phyloP scores from a whole-genome alignment of 2,797 vertebrate species.

The Aplochiton taeniatus region DNA sequence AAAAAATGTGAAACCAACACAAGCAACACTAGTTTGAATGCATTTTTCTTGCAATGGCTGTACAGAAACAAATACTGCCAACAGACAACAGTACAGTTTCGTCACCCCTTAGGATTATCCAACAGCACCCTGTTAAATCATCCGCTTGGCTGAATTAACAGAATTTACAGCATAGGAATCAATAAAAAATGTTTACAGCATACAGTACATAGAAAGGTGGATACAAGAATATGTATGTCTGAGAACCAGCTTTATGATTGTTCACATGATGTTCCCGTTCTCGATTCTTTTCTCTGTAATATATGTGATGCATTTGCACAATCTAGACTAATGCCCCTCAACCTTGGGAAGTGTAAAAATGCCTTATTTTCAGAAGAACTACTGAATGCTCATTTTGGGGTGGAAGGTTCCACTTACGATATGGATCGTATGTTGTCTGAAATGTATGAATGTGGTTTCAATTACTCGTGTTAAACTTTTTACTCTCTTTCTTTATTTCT shows the following conservation, averaged over 20 bases:
- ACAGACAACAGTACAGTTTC: slow-evolving; percentile 83
- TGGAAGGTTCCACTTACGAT: slow-evolving; percentile 62
- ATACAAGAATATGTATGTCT: slow-evolving; percentile 55
- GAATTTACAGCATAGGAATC: slow-evolving; percentile 56
- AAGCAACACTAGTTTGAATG: slow-evolving; percentile 56
- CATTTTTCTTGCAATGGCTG: slow-evolving; percentile 76
- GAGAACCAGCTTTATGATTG: slow-evolving; percentile 38
- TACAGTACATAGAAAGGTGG: slow-evolving; percentile 59
- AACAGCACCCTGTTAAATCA: slow-evolving; percentile 60
- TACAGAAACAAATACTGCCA: slow-evolving; percentile 94
- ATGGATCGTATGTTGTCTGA: slow-evolving; percentile 65
- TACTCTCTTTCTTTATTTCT: slow-evolving; percentile 25
- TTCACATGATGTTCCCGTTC: slow-evolving; percentile 45
- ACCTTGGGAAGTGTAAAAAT: slow-evolving; percentile 77
- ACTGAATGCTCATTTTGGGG: slow-evolving; percentile 75
- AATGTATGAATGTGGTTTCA: slow-evolving; percentile 71
- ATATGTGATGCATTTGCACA: slow-evolving; percentile 73
- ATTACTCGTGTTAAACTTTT: slow-evolving; percentile 56
- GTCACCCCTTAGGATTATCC: slow-evolving; percentile 66
- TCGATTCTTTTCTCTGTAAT: slow-evolving; percentile 45
- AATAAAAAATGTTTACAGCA: slow-evolving; percentile 71
- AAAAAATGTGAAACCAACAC: slow-evolving; percentile 74
- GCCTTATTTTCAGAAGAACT: slow-evolving; percentile 86
- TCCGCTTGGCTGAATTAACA: slow-evolving; percentile 49
- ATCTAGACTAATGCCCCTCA: slow-evolving; percentile 75